These are phyloP conservation scores for Patella pellucida DNA, from an alignment of 2,888 invertebrate genomes.

Conservation along the genomic window DNA sequence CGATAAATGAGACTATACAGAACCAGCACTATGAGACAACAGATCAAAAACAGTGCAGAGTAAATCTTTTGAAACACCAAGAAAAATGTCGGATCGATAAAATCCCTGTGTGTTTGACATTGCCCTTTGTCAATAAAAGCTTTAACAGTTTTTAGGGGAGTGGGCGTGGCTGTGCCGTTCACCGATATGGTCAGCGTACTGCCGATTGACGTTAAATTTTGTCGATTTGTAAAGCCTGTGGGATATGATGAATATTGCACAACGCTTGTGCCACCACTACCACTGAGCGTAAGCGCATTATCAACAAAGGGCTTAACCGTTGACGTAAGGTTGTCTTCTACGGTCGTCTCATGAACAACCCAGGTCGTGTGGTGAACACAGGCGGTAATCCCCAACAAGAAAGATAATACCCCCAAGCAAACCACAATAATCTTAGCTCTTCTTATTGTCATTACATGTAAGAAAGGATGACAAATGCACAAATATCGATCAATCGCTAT, in stretches of 20 bases:
- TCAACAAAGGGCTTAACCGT: constrained; percentile 13
- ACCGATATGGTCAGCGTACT: constrained; percentile 6
- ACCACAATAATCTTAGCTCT: constrained; percentile 51
- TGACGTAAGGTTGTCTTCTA: not conserved
- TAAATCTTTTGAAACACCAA: constrained; percentile 59
- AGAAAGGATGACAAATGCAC: constrained; percentile 65
- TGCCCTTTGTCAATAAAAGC: constrained; percentile 14
- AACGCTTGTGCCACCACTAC: not conserved
- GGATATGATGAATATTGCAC: constrained; percentile 15
- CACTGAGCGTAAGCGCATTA: not conserved
- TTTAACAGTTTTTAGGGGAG: not conserved
- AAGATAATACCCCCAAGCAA: constrained; percentile 42
- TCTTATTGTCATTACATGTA: constrained; percentile 60
- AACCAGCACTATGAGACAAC: constrained; percentile 64
- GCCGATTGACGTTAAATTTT: constrained; percentile 4
- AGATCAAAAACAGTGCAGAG: constrained; percentile 62
- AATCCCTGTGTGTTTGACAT: constrained; percentile 22
- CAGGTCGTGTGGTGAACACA: constrained; percentile 47
- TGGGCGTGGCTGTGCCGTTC: not conserved
- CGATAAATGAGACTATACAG: constrained; percentile 66
- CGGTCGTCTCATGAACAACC: not conserved
- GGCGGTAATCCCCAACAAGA: constrained; percentile 45
- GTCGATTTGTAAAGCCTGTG: constrained; percentile 15
- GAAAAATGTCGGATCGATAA: constrained; percentile 43
- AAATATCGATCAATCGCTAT: constrained; percentile 67